Evolutionary conservation across 2,888 invertebrate genomes (phyloP).

Genomic region (Diarsia dahlii): DNA sequence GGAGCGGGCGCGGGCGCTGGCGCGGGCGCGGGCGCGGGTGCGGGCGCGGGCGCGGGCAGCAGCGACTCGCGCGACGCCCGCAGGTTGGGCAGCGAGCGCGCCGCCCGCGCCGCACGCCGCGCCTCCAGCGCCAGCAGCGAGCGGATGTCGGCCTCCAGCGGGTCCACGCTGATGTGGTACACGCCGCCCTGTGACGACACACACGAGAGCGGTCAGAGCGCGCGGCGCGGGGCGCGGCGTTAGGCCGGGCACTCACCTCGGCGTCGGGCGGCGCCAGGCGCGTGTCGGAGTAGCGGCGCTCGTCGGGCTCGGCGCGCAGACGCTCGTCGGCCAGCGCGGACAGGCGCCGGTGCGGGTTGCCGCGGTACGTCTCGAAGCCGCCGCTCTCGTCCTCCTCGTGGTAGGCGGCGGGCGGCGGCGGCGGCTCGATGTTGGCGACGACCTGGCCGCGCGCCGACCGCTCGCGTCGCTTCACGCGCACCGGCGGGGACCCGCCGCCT

Average conservation of each 20-base stretch:
- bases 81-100: constrained; percentile 92
- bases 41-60: constrained; percentile 61
- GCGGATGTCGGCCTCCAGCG: constrained; percentile 86
- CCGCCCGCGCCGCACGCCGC: constrained; percentile 85
- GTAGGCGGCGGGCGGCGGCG: constrained; percentile 82
- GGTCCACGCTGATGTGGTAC: constrained; percentile 88
- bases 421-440: constrained; percentile 92
- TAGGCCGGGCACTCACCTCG: constrained; percentile 49
- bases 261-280: constrained; percentile 55
- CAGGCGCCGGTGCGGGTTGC: constrained; percentile 83
- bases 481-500: constrained; percentile 91
- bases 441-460: constrained; percentile 88
- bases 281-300: constrained; percentile 68
- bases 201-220: constrained; percentile 59
- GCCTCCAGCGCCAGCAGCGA: constrained; percentile 88
- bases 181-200: constrained; percentile 76
- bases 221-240: constrained; percentile 21
- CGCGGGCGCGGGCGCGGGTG: constrained; percentile 47
- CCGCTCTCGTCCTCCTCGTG: constrained; percentile 90
- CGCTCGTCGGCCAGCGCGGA: constrained; percentile 73
- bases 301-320: constrained; percentile 61
- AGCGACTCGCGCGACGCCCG: constrained; percentile 90
- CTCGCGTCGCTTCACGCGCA: constrained; percentile 84
- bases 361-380: constrained; percentile 87
- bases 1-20: constrained; percentile 65